phyloP scores from a whole-genome alignment of 2,113 vertebrate genomes.

The Climacteris rufus region DNA sequence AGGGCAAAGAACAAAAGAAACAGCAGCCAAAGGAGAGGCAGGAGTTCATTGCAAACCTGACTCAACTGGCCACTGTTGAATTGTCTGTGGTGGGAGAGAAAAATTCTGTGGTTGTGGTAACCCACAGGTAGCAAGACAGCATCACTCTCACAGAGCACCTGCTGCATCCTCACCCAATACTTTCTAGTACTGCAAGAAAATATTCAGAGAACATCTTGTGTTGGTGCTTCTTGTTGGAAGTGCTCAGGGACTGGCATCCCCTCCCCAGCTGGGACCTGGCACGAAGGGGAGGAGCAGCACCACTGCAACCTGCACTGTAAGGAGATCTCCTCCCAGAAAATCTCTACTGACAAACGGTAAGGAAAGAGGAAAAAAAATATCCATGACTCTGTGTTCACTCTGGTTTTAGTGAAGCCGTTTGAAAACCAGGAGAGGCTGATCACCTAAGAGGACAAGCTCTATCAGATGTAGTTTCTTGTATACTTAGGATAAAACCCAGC shows the following conservation, averaged over 20 bases:
- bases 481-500: not conserved
- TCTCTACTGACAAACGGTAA: not conserved
- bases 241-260: fast-evolving
- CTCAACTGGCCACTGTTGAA: not conserved
- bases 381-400: not conserved
- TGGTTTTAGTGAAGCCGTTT: not conserved
- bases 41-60: not conserved
- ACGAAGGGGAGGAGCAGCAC: not conserved
- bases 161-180: not conserved
- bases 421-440: not conserved
- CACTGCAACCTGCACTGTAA: fast-evolving
- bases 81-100: not conserved
- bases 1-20: not conserved
- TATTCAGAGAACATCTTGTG: not conserved
- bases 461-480: not conserved
- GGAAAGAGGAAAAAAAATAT: not conserved
- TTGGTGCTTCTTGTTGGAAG: not conserved
- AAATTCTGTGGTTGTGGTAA: not conserved
- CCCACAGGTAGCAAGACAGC: no score
- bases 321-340: not conserved
- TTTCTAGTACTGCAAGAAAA: not conserved
- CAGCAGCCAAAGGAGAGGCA: not conserved
- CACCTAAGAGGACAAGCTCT: not conserved
- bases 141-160: not conserved
- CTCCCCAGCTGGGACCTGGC: not conserved